These are phyloP conservation scores for Etheostoma nigrum DNA, from an alignment of 2,797 vertebrate species.

Conservation along the genomic window DNA sequence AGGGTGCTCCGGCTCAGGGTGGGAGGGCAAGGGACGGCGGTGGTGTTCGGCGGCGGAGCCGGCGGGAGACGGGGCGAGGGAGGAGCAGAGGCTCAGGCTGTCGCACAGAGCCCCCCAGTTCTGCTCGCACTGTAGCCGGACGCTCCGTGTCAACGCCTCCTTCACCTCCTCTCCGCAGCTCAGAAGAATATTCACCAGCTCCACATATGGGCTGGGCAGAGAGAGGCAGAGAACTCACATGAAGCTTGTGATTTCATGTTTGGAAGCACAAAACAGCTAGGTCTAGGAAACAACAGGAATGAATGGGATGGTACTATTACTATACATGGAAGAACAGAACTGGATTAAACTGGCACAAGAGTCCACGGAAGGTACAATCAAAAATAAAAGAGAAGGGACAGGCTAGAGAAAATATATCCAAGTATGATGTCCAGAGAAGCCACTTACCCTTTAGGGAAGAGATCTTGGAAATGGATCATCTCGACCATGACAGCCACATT, in stretches of 20 bases:
- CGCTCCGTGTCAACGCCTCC: conserved; percentile 92
- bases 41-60: conserved; percentile 69
- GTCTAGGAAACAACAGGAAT: conserved; percentile 26
- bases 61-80: conserved; percentile 73
- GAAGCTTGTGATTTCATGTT: conserved; percentile 37
- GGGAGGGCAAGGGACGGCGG: conserved; percentile 72
- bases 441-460: conserved; percentile 97
- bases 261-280: conserved; percentile 26
- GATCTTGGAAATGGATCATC: conserved; percentile 99
- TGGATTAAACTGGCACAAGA: conserved; percentile 8
- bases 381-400: conserved; percentile 10
- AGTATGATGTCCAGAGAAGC: conserved; percentile 26
- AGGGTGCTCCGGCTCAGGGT: conserved; percentile 81
- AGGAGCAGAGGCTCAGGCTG: conserved; percentile 94
- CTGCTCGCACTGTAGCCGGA: conserved; percentile 95
- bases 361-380: conserved; percentile 11
- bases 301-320: conserved; percentile 20
- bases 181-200: conserved; percentile 96
- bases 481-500: conserved; percentile 97
- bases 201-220: conserved; percentile 91
- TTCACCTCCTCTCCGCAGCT: conserved; percentile 96
- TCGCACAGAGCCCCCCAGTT: conserved; percentile 98
- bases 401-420: conserved; percentile 1
- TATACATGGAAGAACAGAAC: conserved; percentile 28
- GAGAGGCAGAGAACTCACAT: conserved; percentile 52